phyloP scores from a whole-genome alignment of 2,888 invertebrate species.

The Drymonia ruficornis region DNA sequence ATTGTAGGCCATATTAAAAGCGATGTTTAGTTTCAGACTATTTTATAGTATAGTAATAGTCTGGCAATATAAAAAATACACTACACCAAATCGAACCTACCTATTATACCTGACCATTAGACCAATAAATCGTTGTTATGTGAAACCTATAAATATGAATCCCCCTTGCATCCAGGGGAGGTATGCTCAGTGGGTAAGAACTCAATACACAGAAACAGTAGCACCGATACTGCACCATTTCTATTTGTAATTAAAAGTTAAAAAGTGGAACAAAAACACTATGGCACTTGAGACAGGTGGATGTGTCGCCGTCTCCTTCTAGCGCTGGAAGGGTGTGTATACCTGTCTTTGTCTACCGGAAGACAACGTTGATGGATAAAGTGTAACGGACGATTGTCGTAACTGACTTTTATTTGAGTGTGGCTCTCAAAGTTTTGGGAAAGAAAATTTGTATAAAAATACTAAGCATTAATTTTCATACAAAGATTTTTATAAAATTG shows the following conservation, averaged over 20 bases:
- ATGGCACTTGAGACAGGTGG: slow-evolving; percentile 68
- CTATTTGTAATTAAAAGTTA: slow-evolving; percentile 63
- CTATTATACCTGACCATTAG: too few relatives aligned
- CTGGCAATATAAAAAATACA: too few relatives aligned
- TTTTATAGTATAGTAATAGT: too few relatives aligned
- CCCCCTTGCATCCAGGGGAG: not conserved
- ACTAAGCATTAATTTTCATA: too few relatives aligned
- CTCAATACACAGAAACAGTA: slow-evolving; percentile 6
- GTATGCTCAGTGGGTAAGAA: not conserved
- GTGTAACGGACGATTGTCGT: slow-evolving; percentile 79
- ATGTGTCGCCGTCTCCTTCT: slow-evolving; percentile 51
- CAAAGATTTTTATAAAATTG: too few relatives aligned
- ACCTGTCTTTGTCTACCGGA: slow-evolving; percentile 64
- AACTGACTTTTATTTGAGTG: slow-evolving; percentile 73
- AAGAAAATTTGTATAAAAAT: too few relatives aligned
- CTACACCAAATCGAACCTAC: too few relatives aligned
- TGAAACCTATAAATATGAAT: not conserved
- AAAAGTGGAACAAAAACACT: slow-evolving; percentile 54
- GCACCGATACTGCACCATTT: slow-evolving; percentile 68
- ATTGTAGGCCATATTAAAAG: too few relatives aligned
- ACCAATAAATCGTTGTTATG: too few relatives aligned
- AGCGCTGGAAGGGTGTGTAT: slow-evolving; percentile 20
- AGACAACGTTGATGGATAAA: slow-evolving; percentile 68
- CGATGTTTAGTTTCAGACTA: too few relatives aligned
- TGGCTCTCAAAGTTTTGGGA: slow-evolving; percentile 56